These are phyloP conservation scores for Platanista minor DNA, from an alignment of 2,113 vertebrate species.

Conservation along the genomic window DNA sequence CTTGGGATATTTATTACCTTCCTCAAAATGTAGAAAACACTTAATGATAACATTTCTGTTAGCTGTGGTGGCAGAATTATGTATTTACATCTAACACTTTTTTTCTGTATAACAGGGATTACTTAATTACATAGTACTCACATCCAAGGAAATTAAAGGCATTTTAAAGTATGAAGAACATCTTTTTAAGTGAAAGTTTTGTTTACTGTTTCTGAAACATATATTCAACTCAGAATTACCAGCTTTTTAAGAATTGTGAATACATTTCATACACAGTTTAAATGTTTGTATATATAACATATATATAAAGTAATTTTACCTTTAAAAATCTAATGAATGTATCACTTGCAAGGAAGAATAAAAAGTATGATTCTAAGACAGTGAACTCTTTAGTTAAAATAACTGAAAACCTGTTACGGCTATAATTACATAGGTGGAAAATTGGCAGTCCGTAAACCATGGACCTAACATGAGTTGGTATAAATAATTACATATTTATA, in stretches of 20 bases:
- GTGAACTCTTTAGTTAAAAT: conserved; percentile 34
- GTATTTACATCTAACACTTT: conserved; percentile 43
- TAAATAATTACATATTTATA: conserved; percentile 15
- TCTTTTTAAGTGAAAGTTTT: conserved; percentile 49
- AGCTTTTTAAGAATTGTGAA: conserved; percentile 5
- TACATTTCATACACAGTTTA: background rate
- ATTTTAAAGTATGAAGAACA: conserved; percentile 61
- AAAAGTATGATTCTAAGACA: background rate
- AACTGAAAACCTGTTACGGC: background rate
- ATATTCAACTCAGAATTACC: background rate
- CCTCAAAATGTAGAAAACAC: conserved; percentile 53
- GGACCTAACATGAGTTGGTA: background rate
- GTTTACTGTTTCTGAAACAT: conserved; percentile 35
- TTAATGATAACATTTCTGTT: conserved; percentile 54
- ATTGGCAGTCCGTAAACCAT: background rate
- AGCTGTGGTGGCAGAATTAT: background rate
- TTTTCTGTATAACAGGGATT: conserved; percentile 26
- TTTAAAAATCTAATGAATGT: conserved; percentile 22
- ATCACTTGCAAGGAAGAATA: background rate
- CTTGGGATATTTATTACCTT: background rate
- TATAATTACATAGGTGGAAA: conserved; percentile 43
- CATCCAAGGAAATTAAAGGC: conserved; percentile 58
- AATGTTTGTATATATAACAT: background rate
- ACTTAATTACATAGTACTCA: conserved; percentile 52
- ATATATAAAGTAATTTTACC: background rate